Evolutionary conservation across 2,113 vertebrate genomes (phyloP), one percentile per base, ranked within the genome.

Genomic region (Lampris megalopsis): DNA sequence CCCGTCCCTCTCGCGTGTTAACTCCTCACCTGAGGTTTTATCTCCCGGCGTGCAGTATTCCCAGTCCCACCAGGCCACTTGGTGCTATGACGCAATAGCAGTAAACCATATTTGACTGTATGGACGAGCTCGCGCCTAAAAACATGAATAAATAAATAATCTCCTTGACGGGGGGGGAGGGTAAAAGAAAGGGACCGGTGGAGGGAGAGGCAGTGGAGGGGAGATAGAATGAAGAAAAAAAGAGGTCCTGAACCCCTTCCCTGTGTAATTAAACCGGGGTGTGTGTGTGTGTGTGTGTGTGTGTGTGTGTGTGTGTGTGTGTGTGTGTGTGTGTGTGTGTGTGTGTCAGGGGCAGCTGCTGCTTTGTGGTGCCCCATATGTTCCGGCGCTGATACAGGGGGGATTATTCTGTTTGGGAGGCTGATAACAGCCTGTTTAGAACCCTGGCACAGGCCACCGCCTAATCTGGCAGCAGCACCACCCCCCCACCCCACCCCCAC

Each of bases 351-450:
- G 95, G 95, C 94, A 96, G 95, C 95, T 96, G 96, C 95, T 91
- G 94, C 95, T 92, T 97, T 96, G 97, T 97, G 97, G 95, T 96
- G 96, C 95, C 92, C 97, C 97, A 97, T 98, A 97, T 98, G 97
- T 97, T 98, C 96, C 95, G 94, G 94, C 94, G 92, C 96, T 97
- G 97, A 98, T 98, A 97, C 95, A 95, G 96, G 95, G 95, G 94
- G 96, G 97, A 97, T 98, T 98, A 97, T 95, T 97, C 96, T 97
- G 96, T 97, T 97, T 95, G 95, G 96, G 95, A 95, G 94, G 94
- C 94, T 90, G 97, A 98, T 99, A 99, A 97, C 94, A 96, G 92
- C 95, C 96, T 97, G 96, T 97, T 98, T 97, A 97, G 97, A 97
- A 97, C 96, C 96, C 96, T 98, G 96, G 96, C 96, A 96, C 94